These are phyloP conservation scores for Zoroaster sp. DNA, from an alignment of 53 echinoderm and acorn worm genomes.

Conservation along the genomic window DNA sequence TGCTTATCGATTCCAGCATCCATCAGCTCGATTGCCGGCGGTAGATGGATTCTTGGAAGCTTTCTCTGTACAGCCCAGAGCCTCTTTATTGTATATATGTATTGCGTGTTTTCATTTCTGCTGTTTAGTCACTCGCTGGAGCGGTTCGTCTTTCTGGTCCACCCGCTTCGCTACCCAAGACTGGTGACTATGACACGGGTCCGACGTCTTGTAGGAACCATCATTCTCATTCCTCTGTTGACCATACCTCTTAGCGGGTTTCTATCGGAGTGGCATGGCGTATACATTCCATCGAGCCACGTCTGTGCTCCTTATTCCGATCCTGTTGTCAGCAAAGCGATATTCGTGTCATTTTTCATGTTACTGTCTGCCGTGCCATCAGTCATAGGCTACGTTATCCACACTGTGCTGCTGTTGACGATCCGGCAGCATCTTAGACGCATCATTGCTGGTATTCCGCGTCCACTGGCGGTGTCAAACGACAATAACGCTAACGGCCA, in stretches of 20 bases:
- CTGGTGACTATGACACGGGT: background rate
- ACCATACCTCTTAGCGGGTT: background rate
- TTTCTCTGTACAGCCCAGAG: conserved; percentile 25
- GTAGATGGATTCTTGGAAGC: background rate
- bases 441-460: conserved; percentile 22
- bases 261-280: conserved; percentile 12
- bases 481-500: background rate
- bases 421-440: conserved; percentile 22
- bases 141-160: background rate
- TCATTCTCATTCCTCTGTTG: background rate
- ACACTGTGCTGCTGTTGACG: background rate
- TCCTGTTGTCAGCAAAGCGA: background rate
- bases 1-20: background rate
- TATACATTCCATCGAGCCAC: conserved; percentile 22
- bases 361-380: conserved; percentile 29
- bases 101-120: background rate
- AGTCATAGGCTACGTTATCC: conserved; percentile 26
- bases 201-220: background rate
- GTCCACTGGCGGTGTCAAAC: background rate
- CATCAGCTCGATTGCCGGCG: conserved; percentile 9
- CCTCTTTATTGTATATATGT: conserved; percentile 1
- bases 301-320: conserved; percentile 28
- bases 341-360: conserved; percentile 7
- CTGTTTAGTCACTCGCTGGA: background rate
- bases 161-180: conserved; percentile 12